A percentile compares a stretch with the other conserved stretches of the same genome.
These are phyloP conservation scores for Tribolium madens DNA, from an alignment of 1,140 invertebrate genomes.

Conservation along the genomic window DNA sequence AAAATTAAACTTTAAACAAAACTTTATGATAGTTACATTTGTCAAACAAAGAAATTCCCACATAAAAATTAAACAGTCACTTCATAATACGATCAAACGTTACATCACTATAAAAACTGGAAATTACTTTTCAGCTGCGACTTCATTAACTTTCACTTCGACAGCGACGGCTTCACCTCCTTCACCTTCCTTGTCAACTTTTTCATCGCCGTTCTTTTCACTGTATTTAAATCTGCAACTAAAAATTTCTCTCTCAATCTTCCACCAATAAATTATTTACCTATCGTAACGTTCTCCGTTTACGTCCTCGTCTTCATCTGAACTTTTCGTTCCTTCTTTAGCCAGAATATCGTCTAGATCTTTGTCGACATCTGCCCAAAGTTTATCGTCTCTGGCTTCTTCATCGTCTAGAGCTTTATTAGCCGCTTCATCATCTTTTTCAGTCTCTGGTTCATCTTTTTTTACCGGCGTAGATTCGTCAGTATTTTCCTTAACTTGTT, in stretches of 20 bases:
- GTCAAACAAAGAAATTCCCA: not conserved
- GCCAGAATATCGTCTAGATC: constrained; percentile 77
- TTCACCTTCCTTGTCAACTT: constrained; percentile 41
- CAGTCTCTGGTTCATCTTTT: constrained; percentile 40
- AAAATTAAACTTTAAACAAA: not conserved
- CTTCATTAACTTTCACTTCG: constrained; percentile 32
- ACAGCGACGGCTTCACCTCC: constrained; percentile 34
- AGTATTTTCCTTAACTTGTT: constrained; percentile 44
- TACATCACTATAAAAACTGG: too few relatives aligned
- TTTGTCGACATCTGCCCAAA: constrained; percentile 82
- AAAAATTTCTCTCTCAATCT: constrained; percentile 19
- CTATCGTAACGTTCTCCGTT: constrained; percentile 66
- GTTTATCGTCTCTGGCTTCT: constrained; percentile 73
- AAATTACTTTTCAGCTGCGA: constrained; percentile 37
- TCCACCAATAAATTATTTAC: constrained; percentile 43
- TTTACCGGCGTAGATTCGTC: not conserved
- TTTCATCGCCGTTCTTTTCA: constrained; percentile 59
- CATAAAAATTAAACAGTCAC: not conserved
- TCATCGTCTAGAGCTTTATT: constrained; percentile 64
- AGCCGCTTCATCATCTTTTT: constrained; percentile 42
- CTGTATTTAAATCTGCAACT: constrained; percentile 58
- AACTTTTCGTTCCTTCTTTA: constrained; percentile 75
- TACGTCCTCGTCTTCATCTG: constrained; percentile 78
- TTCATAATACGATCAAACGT: not conserved
- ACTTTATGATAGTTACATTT: not conserved